Conservation (phyloP, 2,888 invertebrate genomes). For the Capitulum mitella region DNA sequence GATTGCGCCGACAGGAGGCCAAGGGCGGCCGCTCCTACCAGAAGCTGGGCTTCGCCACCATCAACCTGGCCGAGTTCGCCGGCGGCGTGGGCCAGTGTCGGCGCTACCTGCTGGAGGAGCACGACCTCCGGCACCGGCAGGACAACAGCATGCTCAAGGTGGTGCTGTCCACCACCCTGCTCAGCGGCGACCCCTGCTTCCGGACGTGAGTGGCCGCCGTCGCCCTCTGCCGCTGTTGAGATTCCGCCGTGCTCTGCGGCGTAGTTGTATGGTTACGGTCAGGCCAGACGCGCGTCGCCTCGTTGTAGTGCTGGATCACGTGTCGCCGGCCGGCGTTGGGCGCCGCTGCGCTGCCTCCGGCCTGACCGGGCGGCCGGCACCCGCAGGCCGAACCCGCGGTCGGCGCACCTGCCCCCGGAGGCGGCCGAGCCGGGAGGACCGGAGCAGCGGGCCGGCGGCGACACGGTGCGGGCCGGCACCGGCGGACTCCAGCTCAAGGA, state of each 20-base stretch:
- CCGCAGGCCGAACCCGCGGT: not conserved
- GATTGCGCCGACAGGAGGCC: slow-evolving; percentile 58
- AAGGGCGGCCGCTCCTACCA: slow-evolving; percentile 77
- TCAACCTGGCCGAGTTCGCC: slow-evolving; percentile 94
- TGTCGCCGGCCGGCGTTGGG: too few species aligned
- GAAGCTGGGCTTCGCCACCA: slow-evolving; percentile 94
- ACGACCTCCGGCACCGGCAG: slow-evolving; percentile 82
- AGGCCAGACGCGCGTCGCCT: too few species aligned
- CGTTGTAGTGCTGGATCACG: too few species aligned
- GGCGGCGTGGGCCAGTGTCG: slow-evolving; percentile 80
- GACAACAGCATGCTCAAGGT: slow-evolving; percentile 94
- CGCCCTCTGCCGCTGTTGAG: not conserved
- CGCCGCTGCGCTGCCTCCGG: not conserved
- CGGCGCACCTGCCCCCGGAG: not conserved
- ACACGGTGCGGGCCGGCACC: not conserved
- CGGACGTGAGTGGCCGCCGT: slow-evolving; percentile 71
- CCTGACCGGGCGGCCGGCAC: not conserved
- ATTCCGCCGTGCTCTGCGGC: too few species aligned
- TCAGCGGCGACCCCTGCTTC: slow-evolving; percentile 92
- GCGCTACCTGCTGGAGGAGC: slow-evolving; percentile 88
- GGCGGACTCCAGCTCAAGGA: slow-evolving; percentile 20
- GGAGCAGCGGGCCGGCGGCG: not conserved
- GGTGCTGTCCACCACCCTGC: slow-evolving; percentile 85
- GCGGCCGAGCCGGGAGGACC: not conserved
- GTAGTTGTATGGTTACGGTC: too few species aligned